Evolutionary conservation across 2,113 vertebrate species (phyloP).

Genomic region (Emydura subglobosa): DNA sequence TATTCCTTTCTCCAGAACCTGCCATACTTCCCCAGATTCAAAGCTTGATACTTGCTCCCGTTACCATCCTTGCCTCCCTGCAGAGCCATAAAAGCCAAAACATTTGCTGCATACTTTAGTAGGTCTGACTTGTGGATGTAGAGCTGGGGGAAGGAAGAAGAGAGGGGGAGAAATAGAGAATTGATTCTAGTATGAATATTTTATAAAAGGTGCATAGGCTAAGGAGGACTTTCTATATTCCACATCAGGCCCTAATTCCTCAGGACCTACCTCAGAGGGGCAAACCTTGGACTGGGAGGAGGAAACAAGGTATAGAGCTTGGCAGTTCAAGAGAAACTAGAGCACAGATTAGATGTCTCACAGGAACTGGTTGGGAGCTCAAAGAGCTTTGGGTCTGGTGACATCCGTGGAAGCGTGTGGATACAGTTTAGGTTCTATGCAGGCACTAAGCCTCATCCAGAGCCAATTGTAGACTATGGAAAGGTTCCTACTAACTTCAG

Average conservation of each 20-base stretch:
- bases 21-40: not conserved
- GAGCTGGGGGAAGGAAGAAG: not conserved
- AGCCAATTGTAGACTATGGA: constrained; percentile 22
- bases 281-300: constrained; percentile 35
- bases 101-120: not conserved
- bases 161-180: not conserved
- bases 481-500: constrained; percentile 24
- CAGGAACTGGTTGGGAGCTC: constrained; percentile 31
- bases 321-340: constrained; percentile 17
- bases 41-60: not conserved
- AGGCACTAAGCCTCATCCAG: constrained; percentile 36
- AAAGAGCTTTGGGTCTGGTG: not conserved
- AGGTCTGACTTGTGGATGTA: not conserved
- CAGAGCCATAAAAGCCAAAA: not conserved
- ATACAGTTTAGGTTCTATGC: not conserved
- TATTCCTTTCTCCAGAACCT: not conserved
- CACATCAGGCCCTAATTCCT: constrained; percentile 39
- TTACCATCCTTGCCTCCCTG: not conserved
- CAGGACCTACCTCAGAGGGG: constrained; percentile 38
- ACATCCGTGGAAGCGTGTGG: constrained; percentile 47
- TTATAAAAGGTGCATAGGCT: not conserved
- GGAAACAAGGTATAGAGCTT: not conserved
- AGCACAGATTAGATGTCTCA: not conserved
- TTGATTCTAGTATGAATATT: constrained; percentile 32
- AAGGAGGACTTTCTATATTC: constrained; percentile 44